Percentiles rank a stretch among this genome's conserved stretches.
These are phyloP conservation scores for Cinclus cinclus DNA, from an alignment of 2,113 vertebrate species.

Conservation along the genomic window DNA sequence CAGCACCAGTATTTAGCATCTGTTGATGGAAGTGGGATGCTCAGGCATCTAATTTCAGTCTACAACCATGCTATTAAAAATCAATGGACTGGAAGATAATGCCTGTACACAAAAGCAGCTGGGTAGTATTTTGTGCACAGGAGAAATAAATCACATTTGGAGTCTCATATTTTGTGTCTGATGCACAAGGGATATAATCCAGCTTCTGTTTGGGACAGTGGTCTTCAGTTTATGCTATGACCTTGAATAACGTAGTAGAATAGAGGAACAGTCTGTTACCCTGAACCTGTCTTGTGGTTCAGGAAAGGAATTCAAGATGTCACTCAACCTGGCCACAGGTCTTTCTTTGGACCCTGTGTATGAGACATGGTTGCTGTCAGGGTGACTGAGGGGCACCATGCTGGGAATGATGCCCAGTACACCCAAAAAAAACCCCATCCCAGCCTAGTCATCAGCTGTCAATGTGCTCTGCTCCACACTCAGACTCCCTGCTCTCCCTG, in stretches of 20 bases:
- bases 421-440: not conserved
- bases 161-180: not conserved
- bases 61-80: conserved; percentile 5
- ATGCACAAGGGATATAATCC: not conserved
- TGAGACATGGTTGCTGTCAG: not conserved
- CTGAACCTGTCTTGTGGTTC: not conserved
- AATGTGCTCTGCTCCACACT: not conserved
- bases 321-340: not conserved
- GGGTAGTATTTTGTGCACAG: not conserved
- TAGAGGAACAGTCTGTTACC: not conserved
- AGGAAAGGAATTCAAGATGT: not conserved
- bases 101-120: not conserved
- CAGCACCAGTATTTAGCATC: not conserved
- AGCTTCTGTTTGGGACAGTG: not conserved
- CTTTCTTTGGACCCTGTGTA: not conserved
- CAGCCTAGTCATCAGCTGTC: not conserved
- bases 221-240: not conserved
- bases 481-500: no score
- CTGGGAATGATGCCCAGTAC: not conserved
- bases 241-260: not conserved
- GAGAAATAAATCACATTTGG: not conserved
- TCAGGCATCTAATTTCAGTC: not conserved
- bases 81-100: conserved; percentile 16
- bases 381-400: not conserved
- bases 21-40: not conserved